Conservation (phyloP, 2,113 vertebrate genomes). For the Rhombomys opimus region DNA sequence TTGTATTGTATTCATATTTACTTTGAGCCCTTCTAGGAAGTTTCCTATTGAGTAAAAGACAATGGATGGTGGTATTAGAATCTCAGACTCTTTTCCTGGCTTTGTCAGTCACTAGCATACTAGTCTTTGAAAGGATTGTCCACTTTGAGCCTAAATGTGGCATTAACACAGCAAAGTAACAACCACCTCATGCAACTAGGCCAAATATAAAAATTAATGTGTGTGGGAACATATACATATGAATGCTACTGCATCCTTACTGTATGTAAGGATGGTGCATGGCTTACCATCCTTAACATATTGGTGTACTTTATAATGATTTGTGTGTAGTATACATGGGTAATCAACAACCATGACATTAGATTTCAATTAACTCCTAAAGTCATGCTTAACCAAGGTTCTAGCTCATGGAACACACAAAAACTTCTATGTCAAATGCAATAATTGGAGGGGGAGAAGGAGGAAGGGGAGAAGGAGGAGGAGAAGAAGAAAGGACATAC, state of each 20-base stretch:
- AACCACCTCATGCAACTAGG: not conserved
- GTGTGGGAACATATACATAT: not conserved
- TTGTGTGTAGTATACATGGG: not conserved
- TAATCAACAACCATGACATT: not conserved
- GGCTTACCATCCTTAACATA: not conserved
- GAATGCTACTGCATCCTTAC: not conserved
- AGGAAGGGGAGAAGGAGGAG: too few relatives aligned
- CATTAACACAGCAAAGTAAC: not conserved
- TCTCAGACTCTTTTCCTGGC: not conserved
- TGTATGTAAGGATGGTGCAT: too few relatives aligned
- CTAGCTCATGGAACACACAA: not conserved
- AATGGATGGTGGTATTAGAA: not conserved
- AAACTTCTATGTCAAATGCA: not conserved
- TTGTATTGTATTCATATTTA: not conserved
- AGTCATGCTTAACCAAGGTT: not conserved
- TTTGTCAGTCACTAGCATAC: not conserved
- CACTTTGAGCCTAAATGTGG: not conserved
- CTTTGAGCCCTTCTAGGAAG: not conserved
- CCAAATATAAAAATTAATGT: not conserved
- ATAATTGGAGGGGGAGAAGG: not conserved
- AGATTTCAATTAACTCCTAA: not conserved
- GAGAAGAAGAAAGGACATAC: not conserved
- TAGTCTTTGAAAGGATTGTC: not conserved
- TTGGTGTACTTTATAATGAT: not conserved
- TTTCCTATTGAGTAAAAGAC: not conserved